phyloP scores from a whole-genome alignment of 2,888 invertebrate species.

The Syritta pipiens region DNA sequence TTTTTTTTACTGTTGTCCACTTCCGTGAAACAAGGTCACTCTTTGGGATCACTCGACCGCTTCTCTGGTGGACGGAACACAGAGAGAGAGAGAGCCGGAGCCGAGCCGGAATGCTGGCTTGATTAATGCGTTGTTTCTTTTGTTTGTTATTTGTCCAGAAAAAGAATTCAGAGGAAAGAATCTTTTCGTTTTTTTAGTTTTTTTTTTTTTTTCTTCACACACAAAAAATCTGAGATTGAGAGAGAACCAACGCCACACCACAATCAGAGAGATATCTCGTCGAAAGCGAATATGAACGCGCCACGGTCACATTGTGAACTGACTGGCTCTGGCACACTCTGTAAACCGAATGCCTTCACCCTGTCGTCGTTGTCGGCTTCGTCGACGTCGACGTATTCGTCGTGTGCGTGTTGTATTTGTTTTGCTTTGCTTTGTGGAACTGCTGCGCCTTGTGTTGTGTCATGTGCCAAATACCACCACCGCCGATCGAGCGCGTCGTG shows the following conservation, averaged over 20 bases:
- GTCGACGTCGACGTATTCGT: constrained; percentile 24
- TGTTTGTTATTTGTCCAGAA: neutral
- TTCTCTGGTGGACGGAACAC: neutral
- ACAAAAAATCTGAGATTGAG: neutral
- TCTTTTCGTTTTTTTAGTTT: neutral
- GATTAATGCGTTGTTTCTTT: constrained; percentile 28
- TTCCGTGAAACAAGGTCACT: constrained; percentile 42
- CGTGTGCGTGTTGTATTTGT: constrained; percentile 60
- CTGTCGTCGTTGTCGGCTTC: constrained; percentile 14
- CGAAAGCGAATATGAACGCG: constrained; percentile 42
- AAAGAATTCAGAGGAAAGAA: neutral
- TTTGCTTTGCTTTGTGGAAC: constrained; percentile 36
- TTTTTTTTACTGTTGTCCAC: constrained; percentile 9
- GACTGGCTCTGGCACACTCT: constrained; percentile 42
- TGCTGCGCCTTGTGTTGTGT: constrained; percentile 63
- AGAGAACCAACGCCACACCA: constrained; percentile 1
- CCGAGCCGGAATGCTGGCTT: neutral
- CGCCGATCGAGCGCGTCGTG: constrained; percentile 59
- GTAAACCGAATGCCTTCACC: constrained; percentile 54
- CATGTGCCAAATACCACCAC: constrained; percentile 64
- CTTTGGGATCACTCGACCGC: constrained; percentile 7
- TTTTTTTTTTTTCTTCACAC: constrained; percentile 8
- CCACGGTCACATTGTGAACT: constrained; percentile 64
- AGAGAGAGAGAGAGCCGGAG: neutral
- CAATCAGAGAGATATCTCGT: constrained; percentile 6